Conservation (phyloP, 2,113 vertebrate species). For the Corythaeola cristata region DNA sequence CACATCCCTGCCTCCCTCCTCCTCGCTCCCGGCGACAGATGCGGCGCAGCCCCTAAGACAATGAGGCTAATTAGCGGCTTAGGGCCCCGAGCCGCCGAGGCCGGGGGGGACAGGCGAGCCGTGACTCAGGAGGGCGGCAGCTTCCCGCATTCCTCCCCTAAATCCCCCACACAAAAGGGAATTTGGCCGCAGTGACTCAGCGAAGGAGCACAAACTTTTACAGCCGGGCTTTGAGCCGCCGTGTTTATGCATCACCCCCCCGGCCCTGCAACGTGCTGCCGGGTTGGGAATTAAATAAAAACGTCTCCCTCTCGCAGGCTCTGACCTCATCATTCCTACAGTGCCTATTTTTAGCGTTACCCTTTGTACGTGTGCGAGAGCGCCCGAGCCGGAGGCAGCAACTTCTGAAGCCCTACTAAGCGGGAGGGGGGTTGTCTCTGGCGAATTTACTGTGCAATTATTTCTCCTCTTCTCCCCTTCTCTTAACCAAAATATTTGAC, state of each 20-base stretch:
- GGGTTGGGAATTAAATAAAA: conserved; percentile 42
- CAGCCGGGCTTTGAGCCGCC: background rate
- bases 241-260: conserved; percentile 4
- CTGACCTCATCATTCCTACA: background rate
- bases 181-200: conserved; percentile 29
- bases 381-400: background rate
- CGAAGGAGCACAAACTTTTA: conserved; percentile 53
- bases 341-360: conserved; percentile 47
- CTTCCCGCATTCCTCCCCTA: background rate
- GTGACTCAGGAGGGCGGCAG: background rate
- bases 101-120: background rate
- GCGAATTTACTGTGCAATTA: conserved; percentile 10
- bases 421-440: background rate
- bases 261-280: background rate
- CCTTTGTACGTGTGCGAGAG: background rate
- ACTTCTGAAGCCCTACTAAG: background rate
- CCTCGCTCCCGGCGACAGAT: background rate
- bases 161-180: background rate
- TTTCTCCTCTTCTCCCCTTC: background rate
- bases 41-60: background rate
- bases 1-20: background rate
- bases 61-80: conserved; percentile 1
- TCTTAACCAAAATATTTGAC: background rate
- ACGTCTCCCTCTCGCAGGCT: conserved; percentile 38
- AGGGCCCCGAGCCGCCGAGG: background rate